Percentiles rank a stretch among this genome's conserved stretches.
Evolutionary conservation across 2,113 vertebrate species (phyloP).

Genomic region (Urocitellus parryii): DNA sequence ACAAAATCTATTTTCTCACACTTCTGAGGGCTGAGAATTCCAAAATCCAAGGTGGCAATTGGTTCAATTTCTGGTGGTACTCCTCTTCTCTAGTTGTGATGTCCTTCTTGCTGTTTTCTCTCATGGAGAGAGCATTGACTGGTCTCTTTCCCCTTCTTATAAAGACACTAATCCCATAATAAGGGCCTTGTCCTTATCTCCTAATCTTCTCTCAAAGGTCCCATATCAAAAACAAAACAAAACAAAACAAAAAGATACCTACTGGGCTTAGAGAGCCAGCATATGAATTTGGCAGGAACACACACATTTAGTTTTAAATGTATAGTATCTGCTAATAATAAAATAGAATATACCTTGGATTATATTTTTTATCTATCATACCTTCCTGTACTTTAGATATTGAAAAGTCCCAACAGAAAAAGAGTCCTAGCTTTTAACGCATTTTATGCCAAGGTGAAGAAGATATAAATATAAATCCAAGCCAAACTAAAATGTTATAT

Average conservation of each 20-base stretch:
- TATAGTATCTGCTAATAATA: neutral
- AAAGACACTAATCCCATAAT: neutral
- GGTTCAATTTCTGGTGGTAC: neutral
- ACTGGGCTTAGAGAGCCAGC: neutral
- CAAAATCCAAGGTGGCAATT: neutral
- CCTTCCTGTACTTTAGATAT: neutral
- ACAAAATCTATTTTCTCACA: neutral
- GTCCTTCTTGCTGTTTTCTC: neutral
- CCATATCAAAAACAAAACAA: neutral
- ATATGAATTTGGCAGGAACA: neutral
- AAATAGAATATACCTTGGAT: neutral
- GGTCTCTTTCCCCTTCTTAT: neutral
- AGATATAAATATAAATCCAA: neutral
- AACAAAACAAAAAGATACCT: no score
- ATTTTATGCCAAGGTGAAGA: neutral
- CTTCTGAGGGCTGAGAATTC: neutral
- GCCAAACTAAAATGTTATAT: neutral
- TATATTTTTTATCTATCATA: neutral
- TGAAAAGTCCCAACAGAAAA: neutral
- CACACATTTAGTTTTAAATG: neutral
- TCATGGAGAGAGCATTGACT: neutral
- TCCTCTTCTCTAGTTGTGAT: neutral
- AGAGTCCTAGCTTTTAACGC: neutral
- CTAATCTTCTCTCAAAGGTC: neutral
- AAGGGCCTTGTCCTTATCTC: neutral